phyloP scores from a whole-genome alignment of 2,888 invertebrate genomes.

The Oxytorus armatus region DNA sequence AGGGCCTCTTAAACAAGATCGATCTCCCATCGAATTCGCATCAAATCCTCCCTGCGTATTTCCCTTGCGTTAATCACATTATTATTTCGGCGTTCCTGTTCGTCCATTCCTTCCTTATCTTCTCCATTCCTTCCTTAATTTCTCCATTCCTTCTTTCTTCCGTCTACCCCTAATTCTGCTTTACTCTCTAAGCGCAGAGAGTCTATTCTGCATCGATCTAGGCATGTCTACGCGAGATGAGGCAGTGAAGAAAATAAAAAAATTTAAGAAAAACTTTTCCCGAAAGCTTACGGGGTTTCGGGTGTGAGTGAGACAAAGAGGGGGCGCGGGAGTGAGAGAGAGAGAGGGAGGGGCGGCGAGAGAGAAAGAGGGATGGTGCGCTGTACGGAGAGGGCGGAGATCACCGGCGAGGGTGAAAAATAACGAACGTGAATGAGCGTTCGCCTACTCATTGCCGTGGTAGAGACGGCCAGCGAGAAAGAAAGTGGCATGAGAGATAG shows the following conservation, averaged over 20 bases:
- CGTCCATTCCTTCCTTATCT: too few species aligned
- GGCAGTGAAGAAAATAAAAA: constrained; percentile 23
- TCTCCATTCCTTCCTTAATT: too few species aligned
- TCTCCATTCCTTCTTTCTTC: too few species aligned
- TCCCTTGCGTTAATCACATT: too few species aligned
- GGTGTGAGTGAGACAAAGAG: constrained; percentile 11
- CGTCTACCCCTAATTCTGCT: too few species aligned
- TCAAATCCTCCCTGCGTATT: too few species aligned
- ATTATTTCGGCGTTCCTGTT: too few species aligned
- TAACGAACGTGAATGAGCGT: constrained; percentile 46
- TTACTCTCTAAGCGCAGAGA: neutral
- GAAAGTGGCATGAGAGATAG: constrained; percentile 34
- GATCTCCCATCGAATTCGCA: too few species aligned
- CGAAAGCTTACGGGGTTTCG: neutral
- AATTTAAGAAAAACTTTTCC: constrained; percentile 25
- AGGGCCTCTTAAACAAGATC: too few species aligned
- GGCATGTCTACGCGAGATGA: neutral
- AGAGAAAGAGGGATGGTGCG: too few species aligned
- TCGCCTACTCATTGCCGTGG: constrained; percentile 2
- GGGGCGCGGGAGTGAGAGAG: constrained; percentile 22
- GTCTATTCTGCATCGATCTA: neutral
- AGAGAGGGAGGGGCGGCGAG: constrained; percentile 19
- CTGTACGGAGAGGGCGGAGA: constrained; percentile 4
- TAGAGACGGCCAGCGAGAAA: constrained; percentile 4
- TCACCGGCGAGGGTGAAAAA: constrained; percentile 34